These are phyloP conservation scores for Nestor notabilis DNA, from an alignment of 2,113 vertebrate species.

Conservation along the genomic window DNA sequence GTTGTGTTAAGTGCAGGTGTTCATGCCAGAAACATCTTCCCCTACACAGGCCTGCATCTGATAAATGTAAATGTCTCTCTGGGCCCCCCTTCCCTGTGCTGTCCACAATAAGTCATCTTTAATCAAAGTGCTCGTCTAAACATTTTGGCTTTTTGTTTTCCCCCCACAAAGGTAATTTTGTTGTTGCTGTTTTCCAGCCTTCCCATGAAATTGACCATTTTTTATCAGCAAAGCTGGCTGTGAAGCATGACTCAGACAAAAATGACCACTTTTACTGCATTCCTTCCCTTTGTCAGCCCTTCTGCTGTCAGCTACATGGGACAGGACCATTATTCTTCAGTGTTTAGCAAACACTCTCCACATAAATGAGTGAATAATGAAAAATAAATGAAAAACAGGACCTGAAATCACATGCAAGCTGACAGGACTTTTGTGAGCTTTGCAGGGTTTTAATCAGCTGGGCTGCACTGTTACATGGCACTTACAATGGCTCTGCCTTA, in stretches of 20 bases:
- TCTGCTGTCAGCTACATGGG: neutral
- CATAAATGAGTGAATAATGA: too few relatives aligned
- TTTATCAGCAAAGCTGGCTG: conserved; percentile 39
- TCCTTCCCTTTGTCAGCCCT: conserved; percentile 35
- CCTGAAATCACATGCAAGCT: neutral
- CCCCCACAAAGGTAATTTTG: neutral
- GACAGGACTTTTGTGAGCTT: neutral
- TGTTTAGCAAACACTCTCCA: conserved; percentile 21
- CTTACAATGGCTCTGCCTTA: neutral
- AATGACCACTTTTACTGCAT: conserved; percentile 38
- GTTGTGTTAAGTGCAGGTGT: neutral
- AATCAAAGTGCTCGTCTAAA: neutral
- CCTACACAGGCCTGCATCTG: neutral
- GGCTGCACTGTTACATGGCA: neutral
- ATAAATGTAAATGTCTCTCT: neutral
- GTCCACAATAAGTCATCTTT: neutral
- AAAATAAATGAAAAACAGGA: conserved; percentile 35
- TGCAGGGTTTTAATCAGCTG: neutral
- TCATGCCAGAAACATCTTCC: neutral
- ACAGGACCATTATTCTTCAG: conserved; percentile 19
- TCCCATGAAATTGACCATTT: neutral
- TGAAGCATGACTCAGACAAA: conserved; percentile 12
- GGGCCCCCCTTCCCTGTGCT: neutral
- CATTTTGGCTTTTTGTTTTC: neutral
- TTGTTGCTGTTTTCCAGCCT: conserved; percentile 9